These are phyloP conservation scores for Boulengeromyrus knoepffleri DNA, from an alignment of 2,113 vertebrate genomes.

Conservation along the genomic window DNA sequence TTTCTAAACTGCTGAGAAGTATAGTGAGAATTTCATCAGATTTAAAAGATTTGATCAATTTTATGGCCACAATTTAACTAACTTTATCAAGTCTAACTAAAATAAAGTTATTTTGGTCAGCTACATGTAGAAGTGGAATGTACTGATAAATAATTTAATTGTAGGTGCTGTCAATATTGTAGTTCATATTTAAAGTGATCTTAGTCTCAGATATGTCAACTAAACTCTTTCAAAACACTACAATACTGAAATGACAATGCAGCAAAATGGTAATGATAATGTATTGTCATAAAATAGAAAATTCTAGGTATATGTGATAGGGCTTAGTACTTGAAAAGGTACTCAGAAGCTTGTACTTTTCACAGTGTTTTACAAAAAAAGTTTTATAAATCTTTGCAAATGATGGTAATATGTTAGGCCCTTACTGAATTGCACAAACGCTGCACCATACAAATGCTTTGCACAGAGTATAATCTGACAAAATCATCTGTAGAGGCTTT, in stretches of 20 bases:
- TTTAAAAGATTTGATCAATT: not conserved
- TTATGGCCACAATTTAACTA: not conserved
- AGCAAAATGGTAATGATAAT: not conserved
- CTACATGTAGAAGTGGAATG: not conserved
- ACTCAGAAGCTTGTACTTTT: not conserved
- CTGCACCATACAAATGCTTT: not conserved
- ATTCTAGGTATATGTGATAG: not conserved
- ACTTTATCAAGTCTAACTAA: not conserved
- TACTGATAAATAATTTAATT: not conserved
- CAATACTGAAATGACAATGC: not conserved
- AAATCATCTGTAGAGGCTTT: not conserved
- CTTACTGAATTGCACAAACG: not conserved
- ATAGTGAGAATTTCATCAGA: not conserved
- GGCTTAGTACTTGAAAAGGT: not conserved
- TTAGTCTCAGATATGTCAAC: not conserved
- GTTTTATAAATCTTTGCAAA: not conserved
- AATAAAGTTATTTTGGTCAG: not conserved
- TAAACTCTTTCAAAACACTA: not conserved
- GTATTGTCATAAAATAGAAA: not conserved
- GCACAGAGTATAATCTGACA: not conserved
- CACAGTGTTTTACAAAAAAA: not conserved
- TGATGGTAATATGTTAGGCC: not conserved
- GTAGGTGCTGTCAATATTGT: not conserved
- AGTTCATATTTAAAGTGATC: not conserved
- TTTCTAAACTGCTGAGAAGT: not conserved